Percentiles rank a stretch among this genome's conserved stretches.
These are phyloP conservation scores for Callosobruchus maculatus DNA, from an alignment of 2,888 invertebrate genomes.

Conservation along the genomic window DNA sequence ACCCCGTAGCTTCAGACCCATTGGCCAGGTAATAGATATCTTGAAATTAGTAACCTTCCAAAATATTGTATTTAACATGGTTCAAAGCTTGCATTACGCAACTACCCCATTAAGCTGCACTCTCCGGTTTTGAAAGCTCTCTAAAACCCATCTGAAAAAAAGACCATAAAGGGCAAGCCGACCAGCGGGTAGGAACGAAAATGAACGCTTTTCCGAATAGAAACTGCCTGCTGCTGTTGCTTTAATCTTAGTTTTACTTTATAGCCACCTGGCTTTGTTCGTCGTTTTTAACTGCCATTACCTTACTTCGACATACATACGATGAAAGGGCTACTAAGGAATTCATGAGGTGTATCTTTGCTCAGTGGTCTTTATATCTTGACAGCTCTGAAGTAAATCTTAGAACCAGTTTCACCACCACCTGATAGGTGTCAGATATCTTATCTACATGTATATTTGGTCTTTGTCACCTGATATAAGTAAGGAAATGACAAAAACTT, in stretches of 20 bases:
- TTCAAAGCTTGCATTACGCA: not conserved
- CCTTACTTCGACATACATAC: not conserved
- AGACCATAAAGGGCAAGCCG: not conserved
- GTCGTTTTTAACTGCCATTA: not conserved
- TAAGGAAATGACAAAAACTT: too few species aligned
- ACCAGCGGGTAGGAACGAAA: not conserved
- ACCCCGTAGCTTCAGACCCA: too few species aligned
- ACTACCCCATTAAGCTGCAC: not conserved
- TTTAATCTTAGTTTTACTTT: not conserved
- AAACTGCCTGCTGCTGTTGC: not conserved
- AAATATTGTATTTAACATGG: not conserved
- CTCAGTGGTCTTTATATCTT: too few species aligned
- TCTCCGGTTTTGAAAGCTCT: not conserved
- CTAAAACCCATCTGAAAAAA: not conserved
- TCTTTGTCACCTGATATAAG: too few species aligned
- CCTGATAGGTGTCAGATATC: too few species aligned
- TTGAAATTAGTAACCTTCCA: not conserved
- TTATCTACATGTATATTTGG: too few species aligned
- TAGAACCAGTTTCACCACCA: too few species aligned
- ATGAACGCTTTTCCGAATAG: not conserved
- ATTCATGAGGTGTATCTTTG: not conserved
- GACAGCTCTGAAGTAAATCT: too few species aligned
- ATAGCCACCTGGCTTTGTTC: not conserved
- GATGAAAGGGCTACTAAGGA: not conserved
- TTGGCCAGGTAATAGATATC: too few species aligned